Percentiles rank a stretch among this genome's conserved stretches.
phyloP scores from a whole-genome alignment of 2,113 vertebrate genomes.

The Gopherus evgoodei region DNA sequence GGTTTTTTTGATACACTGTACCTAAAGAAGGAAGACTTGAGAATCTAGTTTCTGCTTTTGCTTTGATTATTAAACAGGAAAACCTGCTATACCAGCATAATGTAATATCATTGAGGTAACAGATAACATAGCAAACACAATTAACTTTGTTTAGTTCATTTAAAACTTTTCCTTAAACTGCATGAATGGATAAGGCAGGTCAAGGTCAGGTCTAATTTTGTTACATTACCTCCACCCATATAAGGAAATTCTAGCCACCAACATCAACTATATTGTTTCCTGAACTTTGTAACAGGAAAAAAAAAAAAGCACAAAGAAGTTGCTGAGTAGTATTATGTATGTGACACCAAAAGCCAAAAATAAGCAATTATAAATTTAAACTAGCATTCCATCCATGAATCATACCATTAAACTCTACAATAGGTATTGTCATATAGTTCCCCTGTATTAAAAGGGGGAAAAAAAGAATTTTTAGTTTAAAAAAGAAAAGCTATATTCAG shows the following conservation, averaged over 20 bases:
- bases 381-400: rapidly evolving
- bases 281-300: neutral
- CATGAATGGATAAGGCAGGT: neutral
- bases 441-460: neutral
- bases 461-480: neutral
- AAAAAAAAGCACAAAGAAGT: neutral
- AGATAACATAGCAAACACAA: neutral
- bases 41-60: neutral
- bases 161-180: slow-evolving; percentile 40
- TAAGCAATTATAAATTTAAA: neutral
- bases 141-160: neutral
- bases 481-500: neutral
- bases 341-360: neutral
- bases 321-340: neutral
- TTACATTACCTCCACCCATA: slow-evolving; percentile 40
- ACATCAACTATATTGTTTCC: slow-evolving; percentile 44
- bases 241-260: slow-evolving; percentile 58
- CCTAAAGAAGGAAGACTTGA: neutral
- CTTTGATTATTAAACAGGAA: slow-evolving; percentile 17
- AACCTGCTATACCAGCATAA: rapidly evolving
- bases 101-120: neutral
- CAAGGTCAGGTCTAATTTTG: neutral
- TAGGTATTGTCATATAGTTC: neutral
- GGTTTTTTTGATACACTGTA: neutral
- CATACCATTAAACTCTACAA: neutral